Evolutionary conservation across 2,113 vertebrate genomes (phyloP), one percentile per base, ranked within the genome.

Genomic region (Hydrochoerus hydrochaeris): DNA sequence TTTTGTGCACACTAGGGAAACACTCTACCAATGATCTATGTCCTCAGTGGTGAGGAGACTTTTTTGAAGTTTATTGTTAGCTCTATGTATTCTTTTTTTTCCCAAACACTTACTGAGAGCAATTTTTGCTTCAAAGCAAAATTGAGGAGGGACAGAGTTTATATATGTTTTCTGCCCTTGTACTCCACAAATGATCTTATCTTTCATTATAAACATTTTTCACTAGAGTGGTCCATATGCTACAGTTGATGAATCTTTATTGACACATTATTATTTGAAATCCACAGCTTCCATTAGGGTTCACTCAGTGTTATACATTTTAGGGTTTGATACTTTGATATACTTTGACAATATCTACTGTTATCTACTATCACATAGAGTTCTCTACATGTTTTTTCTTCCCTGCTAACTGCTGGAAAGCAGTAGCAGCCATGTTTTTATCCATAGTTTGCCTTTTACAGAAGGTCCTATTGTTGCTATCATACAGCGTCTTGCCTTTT

Each of bases 51-150:
- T 26, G 46, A 44, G 44, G 5, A 46, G 41, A 24, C 69, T 84
- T 85, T n/a, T n/a, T 67, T 58, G n/a, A 83, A 17, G 44, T 69
- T 88, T 87, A 80, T 71, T 85, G 44, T 49, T 54, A n/a, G 38
- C 14, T 84, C 8, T 90, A 22, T 49, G 24, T 87, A 90, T 81
- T 52, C 16, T 92, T 71, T 46, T 57, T 85, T 14, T 67, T 67
- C 5, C 80, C n/a, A 69, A 83, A 84, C 57, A 92, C 58, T 65
- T 75, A 44, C 54, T 60, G 91, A 81, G 49, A 86, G 11, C 41
- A 41, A 30, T 71, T 87, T 94, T 54, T 75, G 14, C 30, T 62
- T 82, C 62, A 75, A 44, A 57, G 44, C 52, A 82, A 93, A 88
- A 63, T 11, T 35, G 24, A 91, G 30, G 85, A 81, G 69, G 13